Evolutionary conservation across 37 sponge, comb jelly and placozoan species (phyloP).

Genomic region (Aplysina aerophoba): DNA sequence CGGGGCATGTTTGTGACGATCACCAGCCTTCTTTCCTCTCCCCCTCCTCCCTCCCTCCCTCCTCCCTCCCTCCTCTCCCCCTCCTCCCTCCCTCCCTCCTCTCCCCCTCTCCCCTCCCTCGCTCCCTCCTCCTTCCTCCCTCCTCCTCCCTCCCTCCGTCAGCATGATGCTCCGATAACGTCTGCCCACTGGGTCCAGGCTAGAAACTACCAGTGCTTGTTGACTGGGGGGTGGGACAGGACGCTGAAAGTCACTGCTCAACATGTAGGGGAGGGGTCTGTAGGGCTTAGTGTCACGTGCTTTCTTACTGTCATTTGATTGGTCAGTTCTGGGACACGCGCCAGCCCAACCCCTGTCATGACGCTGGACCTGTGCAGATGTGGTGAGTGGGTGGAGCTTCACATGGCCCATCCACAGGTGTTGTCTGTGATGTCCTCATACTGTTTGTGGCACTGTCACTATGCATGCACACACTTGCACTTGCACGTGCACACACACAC

Average conservation of each 20-base stretch:
- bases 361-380: conserved; percentile 87
- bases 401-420: too few relatives aligned
- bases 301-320: too few relatives aligned
- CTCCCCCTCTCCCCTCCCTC: neutral
- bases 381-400: conserved; percentile 74
- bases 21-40: too few relatives aligned
- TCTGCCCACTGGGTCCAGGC: conserved; percentile 89
- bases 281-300: too few relatives aligned
- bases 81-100: neutral
- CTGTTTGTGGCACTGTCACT: too few relatives aligned
- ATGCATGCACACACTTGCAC: too few relatives aligned
- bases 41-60: neutral
- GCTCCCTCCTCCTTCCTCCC: neutral
- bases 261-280: too few relatives aligned
- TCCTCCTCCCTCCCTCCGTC: neutral
- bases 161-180: conserved; percentile 93
- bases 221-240: conserved; percentile 98
- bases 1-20: too few relatives aligned
- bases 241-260: conserved; percentile 93
- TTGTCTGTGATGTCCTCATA: too few relatives aligned
- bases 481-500: too few relatives aligned
- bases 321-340: conserved; percentile 92
- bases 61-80: neutral
- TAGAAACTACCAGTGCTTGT: conserved; percentile 75
- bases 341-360: conserved; percentile 72